Percentiles rank a stretch among this genome's conserved stretches.
phyloP scores from a whole-genome alignment of 2,113 vertebrate species.

The Apodemus speciosus region DNA sequence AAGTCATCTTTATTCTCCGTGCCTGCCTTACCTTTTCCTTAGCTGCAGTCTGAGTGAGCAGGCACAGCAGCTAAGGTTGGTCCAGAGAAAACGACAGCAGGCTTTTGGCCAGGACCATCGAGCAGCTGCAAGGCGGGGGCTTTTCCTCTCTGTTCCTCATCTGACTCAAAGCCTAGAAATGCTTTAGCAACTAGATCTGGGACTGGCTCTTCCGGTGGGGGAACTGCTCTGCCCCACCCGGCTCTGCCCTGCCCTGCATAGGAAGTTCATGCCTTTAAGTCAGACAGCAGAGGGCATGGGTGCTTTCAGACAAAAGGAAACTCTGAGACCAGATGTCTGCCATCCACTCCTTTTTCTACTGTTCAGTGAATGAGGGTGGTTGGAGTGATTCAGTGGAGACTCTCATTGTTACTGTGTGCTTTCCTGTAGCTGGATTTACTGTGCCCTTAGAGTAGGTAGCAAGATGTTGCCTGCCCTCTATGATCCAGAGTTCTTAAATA shows the following conservation, averaged over 20 bases:
- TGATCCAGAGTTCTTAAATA: background rate
- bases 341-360: background rate
- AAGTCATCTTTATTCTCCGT: slow-evolving; percentile 1
- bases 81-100: slow-evolving; percentile 8
- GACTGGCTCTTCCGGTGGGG: slow-evolving; percentile 10
- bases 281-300: slow-evolving; percentile 70
- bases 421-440: background rate
- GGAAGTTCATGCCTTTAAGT: slow-evolving; percentile 29
- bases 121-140: background rate
- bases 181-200: slow-evolving; percentile 51
- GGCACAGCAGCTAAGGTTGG: background rate
- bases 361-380: background rate
- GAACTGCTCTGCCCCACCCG: background rate
- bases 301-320: slow-evolving; percentile 28
- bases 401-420: background rate
- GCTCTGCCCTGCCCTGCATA: background rate
- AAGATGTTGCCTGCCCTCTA: background rate
- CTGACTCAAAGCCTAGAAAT: slow-evolving; percentile 53
- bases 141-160: slow-evolving; percentile 43
- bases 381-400: background rate
- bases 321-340: background rate
- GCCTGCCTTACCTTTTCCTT: background rate
- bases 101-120: background rate
- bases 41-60: background rate
- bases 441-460: background rate